A percentile compares a stretch with the other conserved stretches of the same genome.
Evolutionary conservation across 2,113 vertebrate species (phyloP).

Genomic region (Mugil cephalus): DNA sequence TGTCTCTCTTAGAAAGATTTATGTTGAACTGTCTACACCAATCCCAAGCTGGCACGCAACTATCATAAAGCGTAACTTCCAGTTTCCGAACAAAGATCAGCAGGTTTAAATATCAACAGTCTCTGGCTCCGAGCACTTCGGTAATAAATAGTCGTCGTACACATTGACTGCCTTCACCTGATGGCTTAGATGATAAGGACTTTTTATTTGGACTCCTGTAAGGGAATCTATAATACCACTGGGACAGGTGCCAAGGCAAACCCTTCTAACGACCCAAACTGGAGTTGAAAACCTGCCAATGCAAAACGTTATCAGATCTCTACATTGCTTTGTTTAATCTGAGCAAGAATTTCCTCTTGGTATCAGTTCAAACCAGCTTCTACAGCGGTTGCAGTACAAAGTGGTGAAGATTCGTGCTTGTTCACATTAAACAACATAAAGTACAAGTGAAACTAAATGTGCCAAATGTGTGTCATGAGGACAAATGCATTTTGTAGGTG

Average conservation of each 20-base stretch:
- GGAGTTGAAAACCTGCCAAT: slow-evolving; percentile 6
- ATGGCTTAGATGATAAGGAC: slow-evolving; percentile 4
- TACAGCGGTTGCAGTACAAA: neutral
- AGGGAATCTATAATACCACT: neutral
- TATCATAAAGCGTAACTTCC: neutral
- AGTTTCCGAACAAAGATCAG: neutral
- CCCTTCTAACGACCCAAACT: neutral
- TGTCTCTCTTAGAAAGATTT: neutral
- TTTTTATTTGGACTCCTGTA: slow-evolving; percentile 10
- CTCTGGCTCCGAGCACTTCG: neutral
- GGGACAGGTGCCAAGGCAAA: neutral
- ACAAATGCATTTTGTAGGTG: too few relatives aligned
- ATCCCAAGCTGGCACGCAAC: neutral
- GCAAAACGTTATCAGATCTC: neutral
- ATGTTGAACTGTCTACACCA: slow-evolving; percentile 5
- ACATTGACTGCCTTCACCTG: neutral
- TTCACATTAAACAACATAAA: neutral
- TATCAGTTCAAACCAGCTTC: neutral
- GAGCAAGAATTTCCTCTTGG: neutral
- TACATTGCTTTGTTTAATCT: neutral
- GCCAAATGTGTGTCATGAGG: too few relatives aligned
- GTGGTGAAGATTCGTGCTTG: neutral
- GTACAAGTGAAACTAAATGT: neutral
- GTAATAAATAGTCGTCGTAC: neutral
- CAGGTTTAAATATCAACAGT: neutral